These are phyloP conservation scores for Halcyon leucocephala DNA, from an alignment of 2,797 vertebrate species.

Conservation along the genomic window DNA sequence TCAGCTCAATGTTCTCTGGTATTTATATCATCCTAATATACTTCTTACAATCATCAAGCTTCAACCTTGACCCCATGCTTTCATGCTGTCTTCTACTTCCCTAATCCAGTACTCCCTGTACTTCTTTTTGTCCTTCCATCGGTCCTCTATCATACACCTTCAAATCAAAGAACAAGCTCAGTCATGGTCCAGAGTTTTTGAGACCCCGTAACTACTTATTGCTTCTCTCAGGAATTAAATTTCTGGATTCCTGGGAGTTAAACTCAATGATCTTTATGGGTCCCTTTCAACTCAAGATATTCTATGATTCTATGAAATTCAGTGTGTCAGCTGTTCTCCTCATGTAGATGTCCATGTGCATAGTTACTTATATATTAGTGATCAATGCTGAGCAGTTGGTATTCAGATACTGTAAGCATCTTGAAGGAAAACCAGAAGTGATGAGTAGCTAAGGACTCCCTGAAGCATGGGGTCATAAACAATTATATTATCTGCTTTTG, in stretches of 20 bases:
- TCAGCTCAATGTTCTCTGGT: not conserved
- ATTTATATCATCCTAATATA: not conserved
- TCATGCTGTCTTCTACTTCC: not conserved
- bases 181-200: not conserved
- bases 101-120: rapidly evolving
- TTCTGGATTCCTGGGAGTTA: not conserved
- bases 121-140: not conserved
- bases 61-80: not conserved
- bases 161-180: not conserved
- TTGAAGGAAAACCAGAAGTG: not conserved
- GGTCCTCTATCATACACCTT: not conserved
- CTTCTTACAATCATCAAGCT: not conserved
- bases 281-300: no score
- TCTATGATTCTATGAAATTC: not conserved
- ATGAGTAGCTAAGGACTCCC: not conserved
- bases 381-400: not conserved
- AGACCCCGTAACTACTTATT: not conserved
- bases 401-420: not conserved
- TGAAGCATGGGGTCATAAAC: not conserved
- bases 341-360: not conserved
- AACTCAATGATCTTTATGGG: not conserved
- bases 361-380: not conserved
- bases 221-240: not conserved
- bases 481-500: not conserved
- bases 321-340: not conserved